phyloP scores from a whole-genome alignment of 2,113 vertebrate genomes.

The Garra rufa region DNA sequence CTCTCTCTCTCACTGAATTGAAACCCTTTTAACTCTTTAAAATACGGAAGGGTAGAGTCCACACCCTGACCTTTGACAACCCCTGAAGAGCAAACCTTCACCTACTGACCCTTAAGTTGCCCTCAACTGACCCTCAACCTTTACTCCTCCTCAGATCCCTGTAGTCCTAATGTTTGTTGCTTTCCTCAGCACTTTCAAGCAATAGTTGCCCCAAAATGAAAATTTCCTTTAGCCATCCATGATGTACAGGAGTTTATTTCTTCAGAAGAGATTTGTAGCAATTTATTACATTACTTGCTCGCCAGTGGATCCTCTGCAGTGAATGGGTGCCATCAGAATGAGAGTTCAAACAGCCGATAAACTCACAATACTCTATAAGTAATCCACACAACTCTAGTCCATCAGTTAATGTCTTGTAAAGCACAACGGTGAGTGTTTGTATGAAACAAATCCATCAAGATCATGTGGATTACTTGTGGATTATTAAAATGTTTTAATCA shows the following conservation, averaged over 20 bases:
- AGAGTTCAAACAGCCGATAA: not conserved
- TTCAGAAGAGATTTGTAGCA: not conserved
- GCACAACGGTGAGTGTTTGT: not conserved
- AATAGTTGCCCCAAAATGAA: not conserved
- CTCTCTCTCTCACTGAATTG: not conserved
- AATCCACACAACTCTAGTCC: not conserved
- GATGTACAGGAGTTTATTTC: not conserved
- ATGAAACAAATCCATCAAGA: not conserved
- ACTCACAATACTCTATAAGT: not conserved
- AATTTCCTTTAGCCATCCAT: not conserved
- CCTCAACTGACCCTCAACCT: too few species aligned
- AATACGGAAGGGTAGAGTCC: not conserved
- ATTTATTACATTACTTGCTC: not conserved
- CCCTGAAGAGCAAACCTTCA: not conserved
- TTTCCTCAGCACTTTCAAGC: not conserved
- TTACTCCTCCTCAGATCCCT: not conserved
- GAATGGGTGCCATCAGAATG: not conserved
- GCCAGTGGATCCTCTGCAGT: not conserved
- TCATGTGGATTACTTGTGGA: not conserved
- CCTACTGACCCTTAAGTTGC: not conserved
- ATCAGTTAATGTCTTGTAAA: not conserved
- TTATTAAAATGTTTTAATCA: not conserved
- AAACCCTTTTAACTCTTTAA: not conserved
- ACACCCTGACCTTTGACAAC: slow-evolving; percentile 4
- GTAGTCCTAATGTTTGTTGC: not conserved